phyloP scores from a whole-genome alignment of 1,140 invertebrate genomes.

The Ostrea denselamellosa region DNA sequence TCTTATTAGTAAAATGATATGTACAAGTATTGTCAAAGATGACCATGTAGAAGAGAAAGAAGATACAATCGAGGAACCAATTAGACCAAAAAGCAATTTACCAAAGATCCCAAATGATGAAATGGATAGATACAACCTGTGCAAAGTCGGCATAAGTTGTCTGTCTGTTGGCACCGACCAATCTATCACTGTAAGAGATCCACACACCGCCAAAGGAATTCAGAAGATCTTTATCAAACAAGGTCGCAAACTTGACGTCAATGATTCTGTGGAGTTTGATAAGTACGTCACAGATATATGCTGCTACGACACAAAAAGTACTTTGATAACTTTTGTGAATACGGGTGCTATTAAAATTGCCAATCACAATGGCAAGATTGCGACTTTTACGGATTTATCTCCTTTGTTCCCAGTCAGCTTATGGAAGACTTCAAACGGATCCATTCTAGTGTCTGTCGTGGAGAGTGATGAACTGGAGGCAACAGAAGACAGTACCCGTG shows the following conservation, averaged over 20 bases:
- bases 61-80: background rate
- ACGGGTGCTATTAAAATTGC: background rate
- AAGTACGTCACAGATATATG: slow-evolving; percentile 18
- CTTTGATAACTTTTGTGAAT: slow-evolving; percentile 2
- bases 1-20: slow-evolving; percentile 8
- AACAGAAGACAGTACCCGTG: background rate
- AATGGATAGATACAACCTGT: background rate
- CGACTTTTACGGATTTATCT: slow-evolving; percentile 19
- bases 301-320: background rate
- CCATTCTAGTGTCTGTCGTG: slow-evolving; percentile 6
- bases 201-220: background rate
- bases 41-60: background rate
- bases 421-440: background rate
- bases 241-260: background rate
- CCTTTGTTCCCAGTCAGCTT: background rate
- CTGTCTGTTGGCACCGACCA: background rate
- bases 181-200: background rate
- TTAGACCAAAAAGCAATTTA: background rate
- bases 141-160: slow-evolving; percentile 7
- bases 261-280: background rate
- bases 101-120: slow-evolving; percentile 21
- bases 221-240: slow-evolving; percentile 18
- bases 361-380: slow-evolving; percentile 2
- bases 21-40: slow-evolving; percentile 15
- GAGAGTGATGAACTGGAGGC: background rate